Conservation (phyloP, 1,140 invertebrate species). For the Panagrolaimus sp. region DNA sequence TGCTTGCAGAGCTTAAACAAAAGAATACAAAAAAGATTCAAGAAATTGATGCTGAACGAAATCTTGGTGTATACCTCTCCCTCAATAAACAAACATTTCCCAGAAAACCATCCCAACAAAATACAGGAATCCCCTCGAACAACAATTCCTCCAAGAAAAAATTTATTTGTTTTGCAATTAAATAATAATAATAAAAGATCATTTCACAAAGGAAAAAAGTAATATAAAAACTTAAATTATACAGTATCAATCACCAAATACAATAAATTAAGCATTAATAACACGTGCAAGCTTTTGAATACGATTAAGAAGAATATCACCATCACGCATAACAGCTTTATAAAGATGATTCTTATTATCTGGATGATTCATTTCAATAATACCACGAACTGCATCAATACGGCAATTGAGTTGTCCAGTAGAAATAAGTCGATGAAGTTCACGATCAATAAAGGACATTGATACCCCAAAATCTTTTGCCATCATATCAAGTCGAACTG, state of each 20-base stretch:
- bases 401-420: conserved; percentile 90
- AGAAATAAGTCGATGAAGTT: conserved; percentile 83
- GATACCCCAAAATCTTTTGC: conserved; percentile 93
- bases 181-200: too few relatives aligned
- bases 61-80: conserved; percentile 78
- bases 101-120: conserved; percentile 77
- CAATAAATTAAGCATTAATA: conserved; percentile 68
- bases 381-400: conserved; percentile 81
- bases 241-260: conserved; percentile 9
- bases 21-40: conserved; percentile 75
- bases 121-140: too few relatives aligned
- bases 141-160: too few relatives aligned
- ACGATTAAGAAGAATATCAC: conserved; percentile 89
- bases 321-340: conserved; percentile 74
- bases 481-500: conserved; percentile 65
- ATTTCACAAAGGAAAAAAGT: background rate
- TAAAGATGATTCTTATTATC: conserved; percentile 88
- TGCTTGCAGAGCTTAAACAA: conserved; percentile 75
- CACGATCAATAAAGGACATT: conserved; percentile 84
- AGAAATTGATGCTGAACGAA: conserved; percentile 82
- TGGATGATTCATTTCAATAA: conserved; percentile 91
- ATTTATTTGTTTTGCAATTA: too few relatives aligned
- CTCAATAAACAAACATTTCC: conserved; percentile 82
- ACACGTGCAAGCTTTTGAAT: conserved; percentile 97
- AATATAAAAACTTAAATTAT: too few relatives aligned